These are phyloP conservation scores for Erynnis tages DNA, from an alignment of 2,888 invertebrate species.

Conservation along the genomic window DNA sequence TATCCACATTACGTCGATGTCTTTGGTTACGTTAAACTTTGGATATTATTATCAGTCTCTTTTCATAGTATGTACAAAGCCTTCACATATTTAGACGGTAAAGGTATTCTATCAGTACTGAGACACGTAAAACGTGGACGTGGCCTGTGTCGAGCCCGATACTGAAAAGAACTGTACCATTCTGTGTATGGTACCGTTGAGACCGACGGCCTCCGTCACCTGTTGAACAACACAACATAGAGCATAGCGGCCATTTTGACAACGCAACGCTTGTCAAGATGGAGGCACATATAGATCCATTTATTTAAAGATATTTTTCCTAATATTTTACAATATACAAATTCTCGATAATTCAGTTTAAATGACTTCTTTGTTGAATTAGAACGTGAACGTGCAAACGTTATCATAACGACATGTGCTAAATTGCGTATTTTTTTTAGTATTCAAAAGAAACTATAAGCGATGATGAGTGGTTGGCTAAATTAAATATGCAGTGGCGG, in stretches of 20 bases:
- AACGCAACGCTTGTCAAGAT: slow-evolving; percentile 38
- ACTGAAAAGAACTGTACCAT: slow-evolving; percentile 84
- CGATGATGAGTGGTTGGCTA: slow-evolving; percentile 66
- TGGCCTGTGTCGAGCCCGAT: slow-evolving; percentile 82
- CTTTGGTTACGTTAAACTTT: slow-evolving; percentile 73
- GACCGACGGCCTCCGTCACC: slow-evolving; percentile 83
- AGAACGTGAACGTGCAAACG: slow-evolving; percentile 19
- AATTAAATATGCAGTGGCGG: slow-evolving; percentile 66
- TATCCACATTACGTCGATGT: slow-evolving; percentile 64
- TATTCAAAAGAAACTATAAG: slow-evolving; percentile 43
- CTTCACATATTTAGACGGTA: slow-evolving; percentile 54
- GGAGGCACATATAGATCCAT: slow-evolving; percentile 33
- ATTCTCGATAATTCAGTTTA: not conserved
- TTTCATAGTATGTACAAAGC: slow-evolving; percentile 74
- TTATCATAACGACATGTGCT: slow-evolving; percentile 7
- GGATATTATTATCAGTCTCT: slow-evolving; percentile 75
- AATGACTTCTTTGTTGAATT: slow-evolving; percentile 15
- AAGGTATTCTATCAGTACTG: slow-evolving; percentile 74
- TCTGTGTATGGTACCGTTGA: slow-evolving; percentile 83
- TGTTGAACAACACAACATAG: slow-evolving; percentile 80
- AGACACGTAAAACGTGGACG: slow-evolving; percentile 84
- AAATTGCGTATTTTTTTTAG: slow-evolving; percentile 16
- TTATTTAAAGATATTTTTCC: slow-evolving; percentile 23
- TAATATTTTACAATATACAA: slow-evolving; percentile 21
- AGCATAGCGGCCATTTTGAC: slow-evolving; percentile 64